These are phyloP conservation scores for Tribolium castaneum DNA, from an alignment of 1,140 invertebrate species.

Conservation along the genomic window DNA sequence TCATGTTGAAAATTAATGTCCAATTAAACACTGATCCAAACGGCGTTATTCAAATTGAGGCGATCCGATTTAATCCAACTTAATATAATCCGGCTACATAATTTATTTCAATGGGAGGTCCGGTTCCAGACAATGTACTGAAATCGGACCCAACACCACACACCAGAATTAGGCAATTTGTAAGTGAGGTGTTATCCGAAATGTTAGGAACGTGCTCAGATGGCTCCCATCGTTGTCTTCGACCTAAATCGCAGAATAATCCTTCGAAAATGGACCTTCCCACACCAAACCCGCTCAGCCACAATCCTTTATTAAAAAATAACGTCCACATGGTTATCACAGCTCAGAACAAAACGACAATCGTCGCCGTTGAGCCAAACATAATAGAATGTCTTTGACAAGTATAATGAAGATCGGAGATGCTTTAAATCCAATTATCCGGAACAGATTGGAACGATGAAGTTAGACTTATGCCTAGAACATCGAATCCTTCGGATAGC, in stretches of 20 bases:
- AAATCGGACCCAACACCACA: slow-evolving; percentile 4
- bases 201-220: background rate
- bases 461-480: background rate
- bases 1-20: background rate
- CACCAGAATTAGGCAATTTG: slow-evolving; percentile 15
- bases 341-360: background rate
- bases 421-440: background rate
- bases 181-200: background rate
- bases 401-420: background rate
- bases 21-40: slow-evolving; percentile 8
- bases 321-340: background rate
- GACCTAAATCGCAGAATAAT: background rate
- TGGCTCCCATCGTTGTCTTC: background rate
- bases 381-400: background rate
- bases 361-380: background rate
- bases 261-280: background rate
- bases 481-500: background rate
- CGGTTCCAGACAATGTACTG: background rate
- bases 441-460: background rate
- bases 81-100: slow-evolving; percentile 24
- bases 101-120: slow-evolving; percentile 17
- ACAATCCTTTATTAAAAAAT: background rate
- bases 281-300: background rate
- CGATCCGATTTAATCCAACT: slow-evolving; percentile 14
- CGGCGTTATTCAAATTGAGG: background rate